These are phyloP conservation scores for Vulpes ferrilata DNA, from an alignment of 2,113 vertebrate genomes.

Conservation along the genomic window DNA sequence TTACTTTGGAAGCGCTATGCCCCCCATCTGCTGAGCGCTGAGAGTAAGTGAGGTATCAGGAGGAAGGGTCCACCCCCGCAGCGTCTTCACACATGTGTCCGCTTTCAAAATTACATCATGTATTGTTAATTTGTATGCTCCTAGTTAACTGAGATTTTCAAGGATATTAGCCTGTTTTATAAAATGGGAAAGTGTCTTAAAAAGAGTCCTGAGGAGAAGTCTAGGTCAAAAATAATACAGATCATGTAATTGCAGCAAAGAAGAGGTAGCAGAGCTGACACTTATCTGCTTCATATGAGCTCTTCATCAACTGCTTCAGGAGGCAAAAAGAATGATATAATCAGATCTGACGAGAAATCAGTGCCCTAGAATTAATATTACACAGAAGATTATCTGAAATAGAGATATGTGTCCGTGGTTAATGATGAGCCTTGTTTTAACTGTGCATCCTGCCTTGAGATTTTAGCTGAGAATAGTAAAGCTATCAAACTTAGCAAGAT, in stretches of 20 bases:
- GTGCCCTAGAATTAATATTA: background rate
- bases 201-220: background rate
- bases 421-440: background rate
- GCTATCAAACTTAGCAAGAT: background rate
- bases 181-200: conserved; percentile 32
- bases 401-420: background rate
- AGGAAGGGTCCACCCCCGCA: rapidly evolving
- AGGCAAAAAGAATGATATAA: background rate
- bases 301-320: conserved; percentile 19
- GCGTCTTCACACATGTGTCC: background rate
- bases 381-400: conserved; percentile 10
- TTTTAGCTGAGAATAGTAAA: background rate
- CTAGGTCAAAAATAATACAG: conserved; percentile 22
- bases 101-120: background rate
- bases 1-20: background rate
- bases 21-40: background rate
- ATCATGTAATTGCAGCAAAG: background rate
- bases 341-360: background rate
- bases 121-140: background rate
- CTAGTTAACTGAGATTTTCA: conserved; percentile 49
- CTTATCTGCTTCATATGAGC: background rate
- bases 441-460: background rate
- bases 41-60: background rate
- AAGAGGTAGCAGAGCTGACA: background rate
- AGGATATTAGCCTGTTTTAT: background rate